Percentiles rank a stretch among this genome's conserved stretches.
Conservation (phyloP, 2,797 vertebrate genomes). For the Parauchenoglanis punctatus region DNA sequence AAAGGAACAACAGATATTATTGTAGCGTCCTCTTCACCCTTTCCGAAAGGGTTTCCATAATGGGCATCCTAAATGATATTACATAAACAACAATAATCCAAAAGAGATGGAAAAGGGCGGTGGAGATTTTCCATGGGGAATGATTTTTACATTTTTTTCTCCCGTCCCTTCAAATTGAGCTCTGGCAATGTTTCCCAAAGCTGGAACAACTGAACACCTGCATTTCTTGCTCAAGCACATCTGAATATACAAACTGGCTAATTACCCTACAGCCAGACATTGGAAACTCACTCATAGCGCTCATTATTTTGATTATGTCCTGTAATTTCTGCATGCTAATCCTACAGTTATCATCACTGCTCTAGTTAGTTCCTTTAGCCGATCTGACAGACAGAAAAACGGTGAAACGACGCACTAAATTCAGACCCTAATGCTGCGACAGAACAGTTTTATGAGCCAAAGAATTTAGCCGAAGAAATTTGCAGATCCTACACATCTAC, state of each 20-base stretch:
- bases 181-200: not conserved
- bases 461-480: not conserved
- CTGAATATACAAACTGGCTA: conserved; percentile 26
- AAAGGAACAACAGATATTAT: not conserved
- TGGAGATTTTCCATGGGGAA: not conserved
- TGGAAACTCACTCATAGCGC: not conserved
- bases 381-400: not conserved
- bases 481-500: not conserved
- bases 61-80: not conserved
- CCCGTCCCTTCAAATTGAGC: not conserved
- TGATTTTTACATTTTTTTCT: not conserved
- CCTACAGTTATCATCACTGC: not conserved
- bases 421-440: not conserved
- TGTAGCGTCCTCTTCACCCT: not conserved
- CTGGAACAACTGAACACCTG: conserved; percentile 4
- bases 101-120: not conserved
- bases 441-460: rapidly evolving
- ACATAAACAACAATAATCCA: not conserved
- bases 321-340: not conserved
- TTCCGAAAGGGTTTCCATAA: not conserved
- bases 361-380: not conserved
- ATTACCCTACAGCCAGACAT: not conserved
- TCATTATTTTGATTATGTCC: conserved; percentile 6
- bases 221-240: conserved; percentile 7
- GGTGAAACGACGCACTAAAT: not conserved